Percentiles rank a stretch among this genome's conserved stretches.
phyloP scores from a whole-genome alignment of 1,140 invertebrate genomes.

The Drosophila kohkoa region DNA sequence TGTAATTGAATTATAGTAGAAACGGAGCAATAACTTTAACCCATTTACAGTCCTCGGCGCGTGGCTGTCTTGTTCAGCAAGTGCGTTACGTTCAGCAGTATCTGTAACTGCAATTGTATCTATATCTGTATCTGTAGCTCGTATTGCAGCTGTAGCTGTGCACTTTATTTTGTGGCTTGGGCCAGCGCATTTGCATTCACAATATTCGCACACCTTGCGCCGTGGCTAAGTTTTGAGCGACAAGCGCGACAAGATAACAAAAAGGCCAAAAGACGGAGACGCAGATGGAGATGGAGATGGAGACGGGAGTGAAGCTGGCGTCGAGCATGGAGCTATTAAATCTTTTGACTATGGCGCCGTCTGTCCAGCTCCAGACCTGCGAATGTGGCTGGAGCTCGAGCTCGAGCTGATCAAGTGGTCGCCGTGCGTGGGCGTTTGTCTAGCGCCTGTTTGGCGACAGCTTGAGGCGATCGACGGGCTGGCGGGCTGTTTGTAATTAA shows the following conservation, averaged over 20 bases:
- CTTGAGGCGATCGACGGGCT: slow-evolving; percentile 46
- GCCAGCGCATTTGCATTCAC: slow-evolving; percentile 49
- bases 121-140: neutral
- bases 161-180: slow-evolving; percentile 9
- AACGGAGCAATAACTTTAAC: neutral
- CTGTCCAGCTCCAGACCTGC: slow-evolving; percentile 37
- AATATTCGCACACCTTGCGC: slow-evolving; percentile 75
- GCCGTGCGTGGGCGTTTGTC: slow-evolving; percentile 72
- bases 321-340: slow-evolving; percentile 59
- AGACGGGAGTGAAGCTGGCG: slow-evolving; percentile 18
- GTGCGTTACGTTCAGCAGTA: slow-evolving; percentile 10
- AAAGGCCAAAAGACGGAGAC: slow-evolving; percentile 44
- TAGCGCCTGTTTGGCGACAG: slow-evolving; percentile 68
- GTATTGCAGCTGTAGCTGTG: slow-evolving; percentile 26
- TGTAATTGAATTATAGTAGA: slow-evolving; percentile 19
- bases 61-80: slow-evolving; percentile 7
- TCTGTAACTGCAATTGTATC: slow-evolving; percentile 2
- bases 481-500: slow-evolving; percentile 67
- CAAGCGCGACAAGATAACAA: slow-evolving; percentile 79
- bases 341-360: slow-evolving; percentile 49
- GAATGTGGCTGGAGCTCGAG: neutral
- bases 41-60: slow-evolving; percentile 2
- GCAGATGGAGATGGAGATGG: slow-evolving; percentile 24
- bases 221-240: slow-evolving; percentile 63
- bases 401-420: slow-evolving; percentile 59